Conservation (phyloP, 2,113 vertebrate species). For the Chlamydotis undulata region DNA sequence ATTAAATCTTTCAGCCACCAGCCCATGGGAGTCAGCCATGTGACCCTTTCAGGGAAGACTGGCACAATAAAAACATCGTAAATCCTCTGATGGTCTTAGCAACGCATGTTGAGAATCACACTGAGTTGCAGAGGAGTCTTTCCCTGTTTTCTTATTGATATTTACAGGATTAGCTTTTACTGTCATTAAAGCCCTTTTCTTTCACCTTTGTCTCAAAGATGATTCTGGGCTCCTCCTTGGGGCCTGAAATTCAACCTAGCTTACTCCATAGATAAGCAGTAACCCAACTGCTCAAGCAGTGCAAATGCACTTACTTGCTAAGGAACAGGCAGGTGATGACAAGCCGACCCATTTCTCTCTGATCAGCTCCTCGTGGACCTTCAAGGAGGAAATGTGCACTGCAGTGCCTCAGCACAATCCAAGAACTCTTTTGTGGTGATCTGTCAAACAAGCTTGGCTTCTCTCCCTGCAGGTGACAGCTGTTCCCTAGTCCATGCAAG, state of each 20-base stretch:
- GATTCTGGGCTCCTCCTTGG: not conserved
- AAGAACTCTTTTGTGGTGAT: not conserved
- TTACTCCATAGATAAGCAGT: not conserved
- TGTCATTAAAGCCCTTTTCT: not conserved
- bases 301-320: not conserved
- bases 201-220: not conserved
- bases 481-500: not conserved
- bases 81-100: not conserved
- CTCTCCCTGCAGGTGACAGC: not conserved
- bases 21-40: not conserved
- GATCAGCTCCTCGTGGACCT: not conserved
- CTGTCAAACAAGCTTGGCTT: not conserved
- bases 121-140: not conserved
- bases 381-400: not conserved
- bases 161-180: not conserved
- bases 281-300: not conserved
- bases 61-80: not conserved
- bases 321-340: not conserved
- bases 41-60: not conserved
- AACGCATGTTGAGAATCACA: not conserved
- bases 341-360: not conserved
- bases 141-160: not conserved
- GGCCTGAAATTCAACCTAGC: not conserved
- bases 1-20: not conserved
- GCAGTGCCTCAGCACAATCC: not conserved